A percentile compares a stretch with the other conserved stretches of the same genome.
phyloP scores from a whole-genome alignment of 2,113 vertebrate species.

The Otis tarda region DNA sequence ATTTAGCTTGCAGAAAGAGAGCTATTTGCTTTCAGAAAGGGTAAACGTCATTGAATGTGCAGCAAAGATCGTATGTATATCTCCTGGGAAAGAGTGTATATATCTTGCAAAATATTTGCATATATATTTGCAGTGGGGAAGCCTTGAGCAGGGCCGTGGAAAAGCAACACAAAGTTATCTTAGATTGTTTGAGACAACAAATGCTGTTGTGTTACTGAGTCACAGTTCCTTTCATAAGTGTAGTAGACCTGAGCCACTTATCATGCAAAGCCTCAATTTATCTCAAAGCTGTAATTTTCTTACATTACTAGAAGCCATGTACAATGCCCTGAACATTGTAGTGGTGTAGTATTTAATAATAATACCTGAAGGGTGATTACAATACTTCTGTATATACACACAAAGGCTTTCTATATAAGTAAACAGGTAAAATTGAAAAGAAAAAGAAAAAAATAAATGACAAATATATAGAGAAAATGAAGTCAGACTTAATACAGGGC shows the following conservation, averaged over 20 bases:
- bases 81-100: not conserved
- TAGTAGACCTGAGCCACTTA: not conserved
- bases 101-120: not conserved
- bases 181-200: not conserved
- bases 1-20: not conserved
- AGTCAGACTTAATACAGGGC: not conserved
- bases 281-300: not conserved
- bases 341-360: not conserved
- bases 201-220: not conserved
- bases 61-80: not conserved
- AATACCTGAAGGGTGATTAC: not conserved
- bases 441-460: not conserved
- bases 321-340: not conserved
- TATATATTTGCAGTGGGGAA: not conserved
- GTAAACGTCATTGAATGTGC: not conserved
- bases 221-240: not conserved
- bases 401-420: not conserved
- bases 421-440: not conserved
- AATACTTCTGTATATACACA: not conserved
- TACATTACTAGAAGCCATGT: not conserved
- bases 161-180: not conserved
- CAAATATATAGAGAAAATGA: not conserved
- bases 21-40: not conserved
- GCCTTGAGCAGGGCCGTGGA: not conserved
- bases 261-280: not conserved